Base-by-base conservation (phyloP, 1,140 invertebrate species). In the Pomacea maculata region DNA sequence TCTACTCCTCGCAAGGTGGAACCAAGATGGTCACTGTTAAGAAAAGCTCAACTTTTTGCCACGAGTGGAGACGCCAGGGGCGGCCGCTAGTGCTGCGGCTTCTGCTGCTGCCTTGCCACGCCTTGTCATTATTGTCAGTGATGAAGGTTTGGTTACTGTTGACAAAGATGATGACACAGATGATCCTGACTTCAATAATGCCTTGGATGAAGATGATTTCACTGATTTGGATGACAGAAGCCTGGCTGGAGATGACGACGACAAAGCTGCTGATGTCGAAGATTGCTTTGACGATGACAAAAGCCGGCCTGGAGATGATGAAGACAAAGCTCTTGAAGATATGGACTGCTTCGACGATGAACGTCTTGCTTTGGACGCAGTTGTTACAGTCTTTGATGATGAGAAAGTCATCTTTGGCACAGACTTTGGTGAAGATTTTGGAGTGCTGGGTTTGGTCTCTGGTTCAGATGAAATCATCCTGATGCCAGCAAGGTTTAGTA, bases 401-500 rank as follows among this genome's bases (percentile, higher is more conserved):
- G 74, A 63, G n/a, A 29, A 67, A 12, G 75, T 52, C 63, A 17
- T 34, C 45, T 21, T 25, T 17, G 63, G 34, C 25, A 34, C 45
- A 12, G 75, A 64, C 2, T 63, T 67, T 77, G 64, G 1, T 11
- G 57, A 63, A 14, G n/a, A 34, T 45, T 55, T 57, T n/a, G 29
- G 65, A 68, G 77, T 67, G n/a, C 29, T 55, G 25, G 9, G 52
- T 54, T 57, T 71, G 45, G 67, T 65, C 63, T 78, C 61, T 54
- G 67, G 65, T 15, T 71, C 77, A 21, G 21, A n/a, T 8, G 65
- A 29, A 67, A 52, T 57, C 21, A 15, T 21, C 14, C 74, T 79
- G 71, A 94, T 93, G 12, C 94, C 94, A 0, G 95, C 95, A 45
- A 95, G 90, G 89, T 95, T 95, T 19, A 96, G 89, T 68, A 96